Evolutionary conservation across 2,113 vertebrate genomes (phyloP).

Genomic region (Microtus pennsylvanicus): DNA sequence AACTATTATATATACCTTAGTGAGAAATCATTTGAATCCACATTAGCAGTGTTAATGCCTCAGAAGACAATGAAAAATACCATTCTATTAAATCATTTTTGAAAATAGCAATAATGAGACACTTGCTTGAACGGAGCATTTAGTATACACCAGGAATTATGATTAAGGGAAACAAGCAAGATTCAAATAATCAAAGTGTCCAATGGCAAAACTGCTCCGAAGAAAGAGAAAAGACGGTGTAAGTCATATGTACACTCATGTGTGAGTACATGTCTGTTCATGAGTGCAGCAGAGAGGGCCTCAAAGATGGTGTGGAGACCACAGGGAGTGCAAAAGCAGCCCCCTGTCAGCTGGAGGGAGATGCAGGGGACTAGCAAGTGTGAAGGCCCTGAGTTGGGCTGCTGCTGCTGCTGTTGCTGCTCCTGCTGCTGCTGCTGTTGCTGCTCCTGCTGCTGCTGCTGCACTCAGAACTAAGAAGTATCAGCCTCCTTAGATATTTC

Average conservation of each 20-base stretch:
- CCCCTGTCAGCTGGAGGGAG: neutral
- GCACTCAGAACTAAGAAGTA: neutral
- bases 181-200: slow-evolving; percentile 6
- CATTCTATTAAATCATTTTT: slow-evolving; percentile 17
- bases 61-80: slow-evolving; percentile 8
- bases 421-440: too few species aligned
- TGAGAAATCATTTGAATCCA: slow-evolving; percentile 48
- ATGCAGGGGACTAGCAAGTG: neutral
- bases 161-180: neutral
- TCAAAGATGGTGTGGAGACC: neutral
- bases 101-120: neutral
- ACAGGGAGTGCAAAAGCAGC: neutral
- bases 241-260: neutral
- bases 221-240: neutral
- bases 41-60: neutral
- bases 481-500: neutral
- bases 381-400: neutral
- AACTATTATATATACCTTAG: neutral
- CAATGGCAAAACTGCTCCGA: neutral
- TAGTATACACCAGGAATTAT: neutral
- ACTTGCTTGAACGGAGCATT: neutral
- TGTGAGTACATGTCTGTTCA: neutral
- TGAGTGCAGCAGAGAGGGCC: neutral
- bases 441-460: neutral
- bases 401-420: neutral